phyloP scores from a whole-genome alignment of 2,113 vertebrate genomes.

The Boulengeromyrus knoepffleri region DNA sequence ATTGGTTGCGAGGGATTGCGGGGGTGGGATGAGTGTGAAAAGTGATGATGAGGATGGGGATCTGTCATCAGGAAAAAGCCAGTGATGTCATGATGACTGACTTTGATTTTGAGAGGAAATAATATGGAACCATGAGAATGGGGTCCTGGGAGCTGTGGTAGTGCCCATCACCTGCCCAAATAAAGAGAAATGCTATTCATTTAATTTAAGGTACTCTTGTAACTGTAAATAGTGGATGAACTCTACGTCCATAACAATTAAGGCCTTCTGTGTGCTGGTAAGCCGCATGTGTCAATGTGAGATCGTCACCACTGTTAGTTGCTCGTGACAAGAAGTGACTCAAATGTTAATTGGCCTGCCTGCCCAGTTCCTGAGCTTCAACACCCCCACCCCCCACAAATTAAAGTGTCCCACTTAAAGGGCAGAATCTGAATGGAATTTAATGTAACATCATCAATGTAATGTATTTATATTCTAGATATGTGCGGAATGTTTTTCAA shows the following conservation, averaged over 20 bases:
- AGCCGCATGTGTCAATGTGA: constrained; percentile 27
- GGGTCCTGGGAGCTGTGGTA: not conserved
- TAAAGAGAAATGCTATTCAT: not conserved
- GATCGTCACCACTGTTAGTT: constrained; percentile 24
- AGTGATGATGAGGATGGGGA: not conserved
- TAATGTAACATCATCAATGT: constrained; percentile 21
- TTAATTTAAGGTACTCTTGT: not conserved
- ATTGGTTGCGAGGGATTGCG: constrained; percentile 46
- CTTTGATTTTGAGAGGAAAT: constrained; percentile 7
- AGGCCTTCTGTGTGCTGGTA: constrained; percentile 26
- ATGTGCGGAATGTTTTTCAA: not conserved
- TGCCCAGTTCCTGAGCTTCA: constrained; percentile 3
- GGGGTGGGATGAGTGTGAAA: not conserved
- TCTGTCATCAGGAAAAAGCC: not conserved
- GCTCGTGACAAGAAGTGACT: constrained; percentile 58
- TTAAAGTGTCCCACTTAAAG: not conserved
- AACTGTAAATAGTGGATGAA: not conserved
- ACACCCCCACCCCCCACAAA: constrained; percentile 11
- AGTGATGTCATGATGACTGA: constrained; percentile 24
- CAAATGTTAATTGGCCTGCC: constrained; percentile 62
- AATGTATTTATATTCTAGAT: not conserved
- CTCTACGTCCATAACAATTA: not conserved
- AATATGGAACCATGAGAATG: not conserved
- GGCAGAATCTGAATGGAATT: constrained; percentile 8
- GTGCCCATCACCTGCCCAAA: not conserved